Percentiles rank a stretch among this genome's conserved stretches.
Conservation (phyloP, 2,888 invertebrate species). For the Eristalis intricaria region DNA sequence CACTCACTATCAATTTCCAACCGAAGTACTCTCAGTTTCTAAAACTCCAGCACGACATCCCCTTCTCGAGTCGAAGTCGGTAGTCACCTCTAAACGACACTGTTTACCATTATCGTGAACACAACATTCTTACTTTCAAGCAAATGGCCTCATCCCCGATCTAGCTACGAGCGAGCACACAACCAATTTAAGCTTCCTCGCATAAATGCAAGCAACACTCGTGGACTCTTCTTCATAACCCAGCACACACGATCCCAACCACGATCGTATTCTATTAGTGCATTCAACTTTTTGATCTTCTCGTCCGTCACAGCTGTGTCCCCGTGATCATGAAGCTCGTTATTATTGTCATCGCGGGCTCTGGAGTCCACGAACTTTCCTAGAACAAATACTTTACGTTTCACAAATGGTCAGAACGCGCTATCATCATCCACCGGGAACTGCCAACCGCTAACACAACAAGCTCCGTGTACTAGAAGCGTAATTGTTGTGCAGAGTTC, state of each 20-base stretch:
- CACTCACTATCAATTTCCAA: constrained; percentile 54
- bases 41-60: constrained; percentile 37
- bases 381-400: constrained; percentile 53
- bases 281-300: constrained; percentile 53
- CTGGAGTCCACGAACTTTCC: constrained; percentile 56
- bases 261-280: constrained; percentile 40
- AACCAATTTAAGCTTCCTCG: constrained; percentile 3
- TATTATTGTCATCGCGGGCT: constrained; percentile 30
- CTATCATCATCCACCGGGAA: constrained; percentile 35
- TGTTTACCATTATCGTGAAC: constrained; percentile 25
- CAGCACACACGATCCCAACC: background rate
- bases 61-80: constrained; percentile 15
- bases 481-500: constrained; percentile 63
- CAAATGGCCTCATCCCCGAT: constrained; percentile 19
- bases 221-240: constrained; percentile 3
- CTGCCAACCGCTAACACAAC: constrained; percentile 26
- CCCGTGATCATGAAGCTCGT: constrained; percentile 19
- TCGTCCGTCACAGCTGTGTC: background rate
- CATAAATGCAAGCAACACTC: background rate
- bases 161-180: constrained; percentile 1
- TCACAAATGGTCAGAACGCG: constrained; percentile 47
- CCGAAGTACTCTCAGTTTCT: constrained; percentile 58
- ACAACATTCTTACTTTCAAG: constrained; percentile 46
- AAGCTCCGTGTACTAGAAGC: constrained; percentile 41
- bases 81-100: constrained; percentile 22